These are phyloP conservation scores for Cotesia chilonis DNA, from an alignment of 1,140 invertebrate species.

Conservation along the genomic window DNA sequence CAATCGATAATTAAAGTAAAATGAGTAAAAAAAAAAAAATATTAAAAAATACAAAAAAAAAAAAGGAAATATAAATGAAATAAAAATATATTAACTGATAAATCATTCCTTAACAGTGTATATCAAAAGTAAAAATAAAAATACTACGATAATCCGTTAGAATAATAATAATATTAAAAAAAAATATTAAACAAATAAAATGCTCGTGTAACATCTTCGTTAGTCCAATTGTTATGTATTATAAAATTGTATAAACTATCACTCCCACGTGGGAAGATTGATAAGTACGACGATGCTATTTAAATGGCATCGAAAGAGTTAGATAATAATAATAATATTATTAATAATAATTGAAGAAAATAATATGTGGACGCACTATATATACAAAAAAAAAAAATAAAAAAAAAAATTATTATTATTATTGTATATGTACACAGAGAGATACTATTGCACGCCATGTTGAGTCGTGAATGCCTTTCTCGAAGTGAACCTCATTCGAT, in stretches of 20 bases:
- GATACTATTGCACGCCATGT: constrained; percentile 55
- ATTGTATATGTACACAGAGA: constrained; percentile 39
- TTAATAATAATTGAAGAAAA: background rate
- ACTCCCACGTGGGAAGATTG: constrained; percentile 16
- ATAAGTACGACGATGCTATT: constrained; percentile 13
- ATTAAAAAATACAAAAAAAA: constrained; percentile 35
- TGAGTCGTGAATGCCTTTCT: constrained; percentile 60
- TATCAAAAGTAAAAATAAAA: constrained; percentile 46
- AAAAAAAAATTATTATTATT: background rate
- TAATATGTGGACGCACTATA: constrained; percentile 31
- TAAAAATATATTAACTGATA: constrained; percentile 56
- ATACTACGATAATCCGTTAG: too few species aligned
- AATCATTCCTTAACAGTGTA: constrained; percentile 64
- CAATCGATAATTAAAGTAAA: constrained; percentile 47
- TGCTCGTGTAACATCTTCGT: constrained; percentile 60
- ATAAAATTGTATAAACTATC: constrained; percentile 47
- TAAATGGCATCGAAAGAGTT: background rate
- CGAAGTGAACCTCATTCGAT: constrained; percentile 63
- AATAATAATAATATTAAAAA: constrained; percentile 40
- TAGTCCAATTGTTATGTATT: constrained; percentile 60
- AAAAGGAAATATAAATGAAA: constrained; percentile 42
- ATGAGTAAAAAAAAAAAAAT: constrained; percentile 31
- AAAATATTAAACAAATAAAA: constrained; percentile 48
- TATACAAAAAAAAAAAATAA: constrained; percentile 8
- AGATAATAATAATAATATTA: constrained; percentile 6